Base-by-base conservation (phyloP, 2,888 invertebrate genomes). In the Rotaria socialis region DNA sequence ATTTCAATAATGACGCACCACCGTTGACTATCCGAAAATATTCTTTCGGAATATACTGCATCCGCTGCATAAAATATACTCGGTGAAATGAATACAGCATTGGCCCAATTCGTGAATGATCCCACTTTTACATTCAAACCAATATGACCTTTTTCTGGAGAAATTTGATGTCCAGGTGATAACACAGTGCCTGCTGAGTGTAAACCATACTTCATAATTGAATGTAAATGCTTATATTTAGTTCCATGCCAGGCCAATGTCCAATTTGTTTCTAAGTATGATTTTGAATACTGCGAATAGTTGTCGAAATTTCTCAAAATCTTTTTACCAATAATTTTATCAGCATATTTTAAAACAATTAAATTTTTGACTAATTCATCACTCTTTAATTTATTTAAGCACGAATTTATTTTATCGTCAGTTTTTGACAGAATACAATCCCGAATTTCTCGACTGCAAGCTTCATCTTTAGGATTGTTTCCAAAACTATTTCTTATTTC, bases 201-300 rank as follows among this genome's bases (percentile, higher is more conserved):
- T 67, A 67, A 67, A 2, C 67, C 67, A 67, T 67, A 10, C 16
- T n/a, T 67, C 67, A 67, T 35, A 35, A 67, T 67, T 16, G 67
- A 67, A 7, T n/a, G 10, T 67, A 67, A 35, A 67, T 35, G 35
- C 14, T 35, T 6, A 35, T 67, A 67, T 35, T 67, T 35, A 14
- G 67, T 67, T 24, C 67, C 67, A 67, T 67, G 67, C 67, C 67
- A 67, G 5, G 67, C 67, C 24, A 67, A 27, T 35, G 67, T 67
- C 67, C 67, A 67, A 16, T 35, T 35, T 35, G 22, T 4, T 35
- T 27, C 14, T 27, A 67, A 67, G 24, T 67, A 10, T 35, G 67
- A 27, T 67, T 11, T 27, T 0, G 67, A n/a, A 67, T 67, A 35
- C 7, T 14, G 16, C 35, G 35, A 67, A 27, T 3, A 67, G 27